phyloP scores from a whole-genome alignment of 2,113 vertebrate genomes.

The Opisthocomus hoazin region DNA sequence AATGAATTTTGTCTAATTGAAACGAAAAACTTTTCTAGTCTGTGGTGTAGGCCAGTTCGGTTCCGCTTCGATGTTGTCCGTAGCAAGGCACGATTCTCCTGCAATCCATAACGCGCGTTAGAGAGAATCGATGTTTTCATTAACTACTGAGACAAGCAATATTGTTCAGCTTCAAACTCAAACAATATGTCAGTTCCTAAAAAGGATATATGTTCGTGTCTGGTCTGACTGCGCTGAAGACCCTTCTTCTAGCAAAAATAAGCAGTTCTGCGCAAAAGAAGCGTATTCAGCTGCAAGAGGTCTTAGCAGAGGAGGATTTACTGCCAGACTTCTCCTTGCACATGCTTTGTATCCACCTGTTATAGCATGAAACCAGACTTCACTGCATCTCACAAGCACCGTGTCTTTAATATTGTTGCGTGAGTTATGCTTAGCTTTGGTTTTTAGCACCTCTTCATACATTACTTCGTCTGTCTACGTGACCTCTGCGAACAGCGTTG shows the following conservation, averaged over 20 bases:
- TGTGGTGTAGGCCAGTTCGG: background rate
- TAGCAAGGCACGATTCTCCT: background rate
- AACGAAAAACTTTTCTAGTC: background rate
- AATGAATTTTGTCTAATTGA: background rate
- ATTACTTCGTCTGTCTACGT: background rate
- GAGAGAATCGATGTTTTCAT: background rate
- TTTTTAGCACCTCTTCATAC: background rate
- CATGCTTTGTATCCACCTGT: fast-evolving
- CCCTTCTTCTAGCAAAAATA: background rate
- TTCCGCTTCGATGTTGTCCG: background rate
- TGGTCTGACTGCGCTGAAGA: background rate
- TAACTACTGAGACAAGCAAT: background rate
- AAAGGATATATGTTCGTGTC: background rate
- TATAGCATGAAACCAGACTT: background rate
- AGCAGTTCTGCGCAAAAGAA: background rate
- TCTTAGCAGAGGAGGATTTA: background rate
- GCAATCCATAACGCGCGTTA: fast-evolving
- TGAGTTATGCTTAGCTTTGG: background rate
- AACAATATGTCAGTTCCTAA: background rate
- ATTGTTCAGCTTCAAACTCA: background rate
- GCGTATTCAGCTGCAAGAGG: background rate
- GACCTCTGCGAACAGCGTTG: background rate
- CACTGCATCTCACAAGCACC: background rate
- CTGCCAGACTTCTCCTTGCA: background rate
- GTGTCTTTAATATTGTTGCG: background rate